These are phyloP conservation scores for Sturnus vulgaris DNA, from an alignment of 2,113 vertebrate genomes.

Conservation along the genomic window DNA sequence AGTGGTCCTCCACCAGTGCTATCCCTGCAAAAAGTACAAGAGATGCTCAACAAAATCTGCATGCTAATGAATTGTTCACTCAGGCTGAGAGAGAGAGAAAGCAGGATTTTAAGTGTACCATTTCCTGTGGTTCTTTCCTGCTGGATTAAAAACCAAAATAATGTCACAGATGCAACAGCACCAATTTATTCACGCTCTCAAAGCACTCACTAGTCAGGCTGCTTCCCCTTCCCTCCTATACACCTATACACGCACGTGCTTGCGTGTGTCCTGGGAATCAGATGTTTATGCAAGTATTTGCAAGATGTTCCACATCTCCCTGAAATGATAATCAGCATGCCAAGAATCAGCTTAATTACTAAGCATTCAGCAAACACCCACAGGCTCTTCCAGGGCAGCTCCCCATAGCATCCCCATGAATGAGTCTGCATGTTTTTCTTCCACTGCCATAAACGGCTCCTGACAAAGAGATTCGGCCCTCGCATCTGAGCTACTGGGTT, in stretches of 20 bases:
- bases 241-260: not conserved
- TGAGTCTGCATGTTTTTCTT: slow-evolving; percentile 7
- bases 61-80: not conserved
- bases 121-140: not conserved
- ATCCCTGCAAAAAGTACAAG: not conserved
- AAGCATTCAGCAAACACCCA: slow-evolving; percentile 30
- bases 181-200: not conserved
- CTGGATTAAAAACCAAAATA: not conserved
- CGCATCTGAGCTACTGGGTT: not conserved
- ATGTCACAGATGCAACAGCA: not conserved
- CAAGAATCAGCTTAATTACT: slow-evolving; percentile 44
- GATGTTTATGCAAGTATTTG: slow-evolving; percentile 44
- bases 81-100: not conserved
- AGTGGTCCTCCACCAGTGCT: not conserved
- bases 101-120: not conserved
- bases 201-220: not conserved
- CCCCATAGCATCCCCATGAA: not conserved
- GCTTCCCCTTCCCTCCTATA: not conserved
- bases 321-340: slow-evolving; percentile 25
- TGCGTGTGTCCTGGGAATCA: not conserved
- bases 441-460: not conserved
- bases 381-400: not conserved
- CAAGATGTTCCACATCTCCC: slow-evolving; percentile 4
- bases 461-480: not conserved
- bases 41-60: not conserved